Evolutionary conservation across 2,113 vertebrate species (phyloP).

Genomic region (Urocitellus parryii): DNA sequence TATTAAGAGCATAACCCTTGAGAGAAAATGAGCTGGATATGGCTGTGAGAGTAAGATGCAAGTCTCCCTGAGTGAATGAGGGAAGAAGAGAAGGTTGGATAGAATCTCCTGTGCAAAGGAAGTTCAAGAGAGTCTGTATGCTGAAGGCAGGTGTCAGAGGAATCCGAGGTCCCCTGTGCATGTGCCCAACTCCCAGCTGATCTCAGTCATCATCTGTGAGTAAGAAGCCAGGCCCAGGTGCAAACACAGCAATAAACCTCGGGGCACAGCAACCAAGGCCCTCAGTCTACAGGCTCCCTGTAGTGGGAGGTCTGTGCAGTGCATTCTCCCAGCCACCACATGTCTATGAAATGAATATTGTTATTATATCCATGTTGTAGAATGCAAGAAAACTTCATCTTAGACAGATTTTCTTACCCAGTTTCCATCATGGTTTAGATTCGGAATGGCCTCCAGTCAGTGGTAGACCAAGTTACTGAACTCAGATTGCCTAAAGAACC

Average conservation of each 20-base stretch:
- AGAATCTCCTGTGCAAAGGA: not conserved
- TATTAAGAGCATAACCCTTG: not conserved
- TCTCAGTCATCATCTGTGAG: too few species aligned
- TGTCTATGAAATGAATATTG: not conserved
- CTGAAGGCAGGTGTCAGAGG: not conserved
- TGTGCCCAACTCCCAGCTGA: not conserved
- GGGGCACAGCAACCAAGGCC: too few species aligned
- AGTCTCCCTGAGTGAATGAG: too few species aligned
- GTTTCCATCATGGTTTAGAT: not conserved
- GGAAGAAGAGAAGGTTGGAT: not conserved
- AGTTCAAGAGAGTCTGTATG: not conserved
- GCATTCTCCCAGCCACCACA: not conserved
- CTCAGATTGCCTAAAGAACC: not conserved
- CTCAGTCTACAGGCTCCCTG: not conserved
- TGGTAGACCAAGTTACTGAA: not conserved
- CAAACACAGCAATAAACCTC: not conserved
- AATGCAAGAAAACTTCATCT: not conserved
- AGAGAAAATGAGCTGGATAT: not conserved
- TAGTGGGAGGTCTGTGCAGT: not conserved
- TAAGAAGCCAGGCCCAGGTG: not conserved
- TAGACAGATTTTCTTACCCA: not conserved
- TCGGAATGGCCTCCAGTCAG: not conserved
- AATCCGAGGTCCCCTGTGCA: not conserved
- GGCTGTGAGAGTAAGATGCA: rapidly evolving
- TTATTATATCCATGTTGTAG: not conserved